Evolutionary conservation across 2,888 invertebrate genomes (phyloP).

Genomic region (Hoplodrina ambigua): DNA sequence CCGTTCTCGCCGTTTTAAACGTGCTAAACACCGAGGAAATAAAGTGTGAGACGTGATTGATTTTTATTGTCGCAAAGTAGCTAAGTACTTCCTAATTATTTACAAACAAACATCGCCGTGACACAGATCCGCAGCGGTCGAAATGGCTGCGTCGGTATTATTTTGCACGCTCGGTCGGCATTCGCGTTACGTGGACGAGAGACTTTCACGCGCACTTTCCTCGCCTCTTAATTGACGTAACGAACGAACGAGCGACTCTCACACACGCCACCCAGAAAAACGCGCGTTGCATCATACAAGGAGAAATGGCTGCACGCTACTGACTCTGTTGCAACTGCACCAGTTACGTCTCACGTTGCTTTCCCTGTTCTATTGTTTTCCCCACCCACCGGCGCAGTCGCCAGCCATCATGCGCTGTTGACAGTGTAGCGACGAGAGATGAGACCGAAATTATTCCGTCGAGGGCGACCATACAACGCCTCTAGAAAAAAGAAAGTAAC

Average conservation of each 20-base stretch:
- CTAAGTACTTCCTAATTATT: conserved; percentile 71
- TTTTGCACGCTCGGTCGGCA: conserved; percentile 71
- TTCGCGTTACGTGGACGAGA: conserved; percentile 81
- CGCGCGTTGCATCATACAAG: conserved; percentile 87
- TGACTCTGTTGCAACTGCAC: conserved; percentile 85
- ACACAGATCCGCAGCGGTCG: conserved; percentile 78
- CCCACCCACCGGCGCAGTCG: conserved; percentile 65
- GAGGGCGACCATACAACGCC: conserved; percentile 73
- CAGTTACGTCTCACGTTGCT: conserved; percentile 81
- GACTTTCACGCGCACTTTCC: conserved; percentile 89
- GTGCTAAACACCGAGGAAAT: conserved; percentile 71
- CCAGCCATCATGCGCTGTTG: conserved; percentile 62
- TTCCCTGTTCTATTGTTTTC: conserved; percentile 84
- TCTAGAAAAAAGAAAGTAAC: conserved; percentile 88
- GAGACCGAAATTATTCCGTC: conserved; percentile 74
- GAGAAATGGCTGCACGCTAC: conserved; percentile 89
- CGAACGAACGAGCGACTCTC: conserved; percentile 87
- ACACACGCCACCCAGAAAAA: conserved; percentile 86
- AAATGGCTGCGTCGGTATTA: conserved; percentile 66
- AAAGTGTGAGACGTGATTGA: conserved; percentile 72
- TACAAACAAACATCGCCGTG: conserved; percentile 86
- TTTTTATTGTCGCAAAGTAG: conserved; percentile 62
- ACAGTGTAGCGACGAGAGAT: conserved; percentile 71
- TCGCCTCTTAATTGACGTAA: conserved; percentile 89
- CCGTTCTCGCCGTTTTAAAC: conserved; percentile 47